These are phyloP conservation scores for Sclerodermus sp. DNA, from an alignment of 2,888 invertebrate genomes.

Conservation along the genomic window DNA sequence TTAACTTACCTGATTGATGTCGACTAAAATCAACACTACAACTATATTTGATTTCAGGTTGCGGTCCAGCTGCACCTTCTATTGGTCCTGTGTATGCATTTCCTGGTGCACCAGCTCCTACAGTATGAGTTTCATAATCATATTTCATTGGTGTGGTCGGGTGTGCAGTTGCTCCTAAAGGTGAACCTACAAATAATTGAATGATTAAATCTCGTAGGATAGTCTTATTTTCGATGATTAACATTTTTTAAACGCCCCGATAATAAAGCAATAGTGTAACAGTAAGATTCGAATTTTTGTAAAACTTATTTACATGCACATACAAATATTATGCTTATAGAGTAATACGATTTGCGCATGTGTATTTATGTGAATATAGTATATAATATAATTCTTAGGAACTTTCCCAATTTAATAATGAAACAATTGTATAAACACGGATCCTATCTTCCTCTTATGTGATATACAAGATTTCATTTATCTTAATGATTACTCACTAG, in stretches of 20 bases:
- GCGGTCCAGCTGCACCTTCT: slow-evolving; percentile 60
- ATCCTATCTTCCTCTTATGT: not conserved
- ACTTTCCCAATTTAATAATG: too few species aligned
- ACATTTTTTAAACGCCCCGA: too few species aligned
- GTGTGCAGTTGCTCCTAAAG: slow-evolving; percentile 37
- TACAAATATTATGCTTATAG: too few species aligned
- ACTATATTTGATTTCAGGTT: slow-evolving; percentile 69
- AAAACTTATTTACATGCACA: too few species aligned
- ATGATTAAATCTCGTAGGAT: not conserved
- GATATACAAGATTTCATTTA: not conserved
- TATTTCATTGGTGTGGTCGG: slow-evolving; percentile 60
- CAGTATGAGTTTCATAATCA: slow-evolving; percentile 60
- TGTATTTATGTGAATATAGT: too few species aligned
- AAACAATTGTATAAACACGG: not conserved
- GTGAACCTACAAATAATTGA: slow-evolving; percentile 37
- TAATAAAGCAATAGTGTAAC: too few species aligned
- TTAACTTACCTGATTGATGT: slow-evolving; percentile 51
- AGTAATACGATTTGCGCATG: too few species aligned
- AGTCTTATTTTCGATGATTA: not conserved
- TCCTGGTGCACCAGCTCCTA: slow-evolving; percentile 53
- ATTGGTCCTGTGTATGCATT: slow-evolving; percentile 57
- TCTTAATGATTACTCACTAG: slow-evolving; percentile 27
- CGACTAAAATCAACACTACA: slow-evolving; percentile 70
- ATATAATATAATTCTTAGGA: too few species aligned
- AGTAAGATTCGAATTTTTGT: too few species aligned